Evolutionary conservation across 2,888 invertebrate species (phyloP).

Genomic region (Calliopum simillimum): DNA sequence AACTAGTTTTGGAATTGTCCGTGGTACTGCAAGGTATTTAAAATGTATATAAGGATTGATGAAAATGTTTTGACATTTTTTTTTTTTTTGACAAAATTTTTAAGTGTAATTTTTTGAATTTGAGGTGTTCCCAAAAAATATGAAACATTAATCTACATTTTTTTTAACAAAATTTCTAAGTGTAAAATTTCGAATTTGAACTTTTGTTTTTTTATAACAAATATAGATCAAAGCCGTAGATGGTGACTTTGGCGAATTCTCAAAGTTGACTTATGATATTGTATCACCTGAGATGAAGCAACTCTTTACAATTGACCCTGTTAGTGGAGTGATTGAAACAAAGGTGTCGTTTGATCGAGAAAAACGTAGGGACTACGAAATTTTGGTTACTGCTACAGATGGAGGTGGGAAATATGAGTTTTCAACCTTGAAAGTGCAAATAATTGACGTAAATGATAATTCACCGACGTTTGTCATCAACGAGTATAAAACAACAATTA

Average conservation of each 20-base stretch:
- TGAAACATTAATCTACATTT: too few species aligned
- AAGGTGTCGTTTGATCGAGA: constrained; percentile 82
- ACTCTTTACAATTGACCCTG: constrained; percentile 79
- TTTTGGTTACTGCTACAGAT: constrained; percentile 86
- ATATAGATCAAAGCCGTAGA: constrained; percentile 81
- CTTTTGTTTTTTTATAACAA: too few species aligned
- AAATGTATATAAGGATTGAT: too few species aligned
- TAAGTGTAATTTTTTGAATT: too few species aligned
- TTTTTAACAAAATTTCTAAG: too few species aligned
- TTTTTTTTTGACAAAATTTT: too few species aligned
- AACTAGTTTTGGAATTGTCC: too few species aligned
- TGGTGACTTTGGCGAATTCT: constrained; percentile 83
- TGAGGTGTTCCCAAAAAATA: too few species aligned
- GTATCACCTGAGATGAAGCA: constrained; percentile 79
- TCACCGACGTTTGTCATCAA: constrained; percentile 80
- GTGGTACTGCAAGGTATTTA: too few species aligned
- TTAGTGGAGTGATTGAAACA: constrained; percentile 78
- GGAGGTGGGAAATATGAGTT: constrained; percentile 83
- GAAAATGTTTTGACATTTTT: too few species aligned
- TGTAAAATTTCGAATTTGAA: too few species aligned
- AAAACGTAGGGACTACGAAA: constrained; percentile 74
- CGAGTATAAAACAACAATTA: constrained; percentile 82
- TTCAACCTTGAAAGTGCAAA: constrained; percentile 81
- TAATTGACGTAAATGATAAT: constrained; percentile 88
- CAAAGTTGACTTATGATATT: constrained; percentile 81